phyloP scores from a whole-genome alignment of 2,888 invertebrate genomes.

The Leptura quadrifasciata region DNA sequence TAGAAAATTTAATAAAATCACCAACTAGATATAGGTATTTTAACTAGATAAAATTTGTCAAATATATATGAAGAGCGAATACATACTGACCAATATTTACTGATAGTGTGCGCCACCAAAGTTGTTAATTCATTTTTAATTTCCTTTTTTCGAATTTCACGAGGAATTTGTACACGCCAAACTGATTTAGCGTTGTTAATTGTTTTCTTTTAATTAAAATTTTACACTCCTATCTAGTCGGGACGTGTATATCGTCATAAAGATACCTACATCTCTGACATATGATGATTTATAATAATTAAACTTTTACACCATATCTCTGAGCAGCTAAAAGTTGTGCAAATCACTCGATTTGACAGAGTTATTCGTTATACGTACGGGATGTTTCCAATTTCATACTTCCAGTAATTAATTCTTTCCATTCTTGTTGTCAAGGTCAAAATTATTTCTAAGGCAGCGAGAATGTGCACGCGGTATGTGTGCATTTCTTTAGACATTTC shows the following conservation, averaged over 20 bases:
- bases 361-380: background rate
- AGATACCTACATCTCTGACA: conserved; percentile 9
- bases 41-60: background rate
- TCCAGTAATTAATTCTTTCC: background rate
- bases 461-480: background rate
- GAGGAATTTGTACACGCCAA: background rate
- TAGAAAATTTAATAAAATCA: no score
- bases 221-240: conserved; percentile 9
- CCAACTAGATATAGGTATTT: no score
- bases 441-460: background rate
- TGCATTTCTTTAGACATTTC: no score
- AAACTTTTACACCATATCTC: background rate
- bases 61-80: background rate
- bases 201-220: conserved; percentile 31
- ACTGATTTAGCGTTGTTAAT: conserved; percentile 5
- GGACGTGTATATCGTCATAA: conserved; percentile 8
- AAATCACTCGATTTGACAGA: conserved; percentile 7
- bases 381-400: conserved; percentile 6
- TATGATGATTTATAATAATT: conserved; percentile 31
- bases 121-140: conserved; percentile 4
- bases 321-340: background rate
- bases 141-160: conserved; percentile 11
- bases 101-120: background rate
- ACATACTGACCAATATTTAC: background rate
- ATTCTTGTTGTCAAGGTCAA: background rate